Percentiles rank a stretch among this genome's conserved stretches.
These are phyloP conservation scores for Dilophus febrilis DNA, from an alignment of 2,888 invertebrate species.

Conservation along the genomic window DNA sequence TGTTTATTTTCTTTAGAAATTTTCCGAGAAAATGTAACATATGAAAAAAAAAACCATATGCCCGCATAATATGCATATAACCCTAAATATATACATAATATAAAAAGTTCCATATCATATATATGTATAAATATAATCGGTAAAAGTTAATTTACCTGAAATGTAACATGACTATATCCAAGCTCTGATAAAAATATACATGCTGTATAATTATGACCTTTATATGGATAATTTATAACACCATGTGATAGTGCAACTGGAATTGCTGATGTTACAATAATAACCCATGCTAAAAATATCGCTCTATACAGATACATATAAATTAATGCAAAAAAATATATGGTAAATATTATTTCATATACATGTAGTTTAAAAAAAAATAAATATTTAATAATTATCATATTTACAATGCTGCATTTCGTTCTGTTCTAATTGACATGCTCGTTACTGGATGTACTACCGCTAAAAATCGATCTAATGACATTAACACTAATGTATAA, in stretches of 20 bases:
- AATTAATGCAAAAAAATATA: slow-evolving; percentile 7
- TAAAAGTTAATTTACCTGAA: slow-evolving; percentile 21
- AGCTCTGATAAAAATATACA: slow-evolving; percentile 49
- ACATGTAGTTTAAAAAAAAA: not conserved
- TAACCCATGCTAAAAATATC: slow-evolving; percentile 61
- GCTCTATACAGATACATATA: slow-evolving; percentile 33
- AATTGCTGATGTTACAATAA: slow-evolving; percentile 60
- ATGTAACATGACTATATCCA: slow-evolving; percentile 35
- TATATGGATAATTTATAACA: slow-evolving; percentile 47
- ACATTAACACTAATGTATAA: slow-evolving; percentile 87
- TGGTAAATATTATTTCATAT: slow-evolving; percentile 2
- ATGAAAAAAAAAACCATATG: no score
- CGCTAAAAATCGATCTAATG: slow-evolving; percentile 77
- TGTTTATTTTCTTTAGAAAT: no score
- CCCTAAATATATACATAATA: no score
- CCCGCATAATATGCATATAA: no score
- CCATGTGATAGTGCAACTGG: slow-evolving; percentile 65
- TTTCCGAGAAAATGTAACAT: no score
- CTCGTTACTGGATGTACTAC: slow-evolving; percentile 85
- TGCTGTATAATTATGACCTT: slow-evolving; percentile 44
- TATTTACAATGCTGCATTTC: slow-evolving; percentile 48
- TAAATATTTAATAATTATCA: slow-evolving; percentile 1
- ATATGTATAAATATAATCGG: no score
- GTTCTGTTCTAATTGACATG: slow-evolving; percentile 68
- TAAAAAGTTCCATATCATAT: no score